Conservation (phyloP, 2,888 invertebrate species). For the Plemyria rubiginata region DNA sequence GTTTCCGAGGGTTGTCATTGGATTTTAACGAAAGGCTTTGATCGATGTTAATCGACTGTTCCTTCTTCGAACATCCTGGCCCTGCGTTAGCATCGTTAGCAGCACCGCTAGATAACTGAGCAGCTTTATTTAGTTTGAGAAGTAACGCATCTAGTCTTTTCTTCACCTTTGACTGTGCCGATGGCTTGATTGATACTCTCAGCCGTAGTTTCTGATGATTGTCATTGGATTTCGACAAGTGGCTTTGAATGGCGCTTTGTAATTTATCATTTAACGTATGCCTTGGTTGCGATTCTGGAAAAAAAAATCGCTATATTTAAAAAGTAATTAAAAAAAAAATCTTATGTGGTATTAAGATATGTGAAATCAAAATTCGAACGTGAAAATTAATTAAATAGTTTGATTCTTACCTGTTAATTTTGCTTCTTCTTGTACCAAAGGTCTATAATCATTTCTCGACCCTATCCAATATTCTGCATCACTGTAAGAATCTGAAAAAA, state of each 20-base stretch:
- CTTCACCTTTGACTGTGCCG: slow-evolving; percentile 3
- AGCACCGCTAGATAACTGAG: slow-evolving; percentile 9
- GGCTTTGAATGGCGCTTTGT: background rate
- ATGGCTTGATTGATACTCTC: background rate
- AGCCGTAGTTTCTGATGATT: too few species aligned
- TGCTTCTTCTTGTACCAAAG: slow-evolving; percentile 6
- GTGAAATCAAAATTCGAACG: background rate
- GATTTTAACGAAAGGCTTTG: background rate
- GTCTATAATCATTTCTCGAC: slow-evolving; percentile 12
- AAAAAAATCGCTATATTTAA: too few species aligned
- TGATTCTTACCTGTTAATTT: slow-evolving; percentile 2
- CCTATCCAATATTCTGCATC: slow-evolving; percentile 9
- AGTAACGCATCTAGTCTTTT: background rate
- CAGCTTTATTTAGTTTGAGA: slow-evolving; percentile 6
- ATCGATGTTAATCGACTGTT: background rate
- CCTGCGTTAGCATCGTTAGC: slow-evolving; percentile 4
- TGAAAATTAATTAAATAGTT: background rate
- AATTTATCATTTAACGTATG: slow-evolving; percentile 5
- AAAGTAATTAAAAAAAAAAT: too few species aligned
- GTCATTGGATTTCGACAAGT: too few species aligned
- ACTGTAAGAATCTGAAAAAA: slow-evolving; percentile 9
- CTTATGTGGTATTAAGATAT: background rate
- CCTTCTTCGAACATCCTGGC: background rate
- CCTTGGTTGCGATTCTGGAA: slow-evolving; percentile 7
- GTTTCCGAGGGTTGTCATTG: slow-evolving; percentile 4